Percentiles rank a stretch among this genome's conserved stretches.
These are phyloP conservation scores for Drosophila meridionalis DNA, from an alignment of 2,888 invertebrate species.

Conservation along the genomic window DNA sequence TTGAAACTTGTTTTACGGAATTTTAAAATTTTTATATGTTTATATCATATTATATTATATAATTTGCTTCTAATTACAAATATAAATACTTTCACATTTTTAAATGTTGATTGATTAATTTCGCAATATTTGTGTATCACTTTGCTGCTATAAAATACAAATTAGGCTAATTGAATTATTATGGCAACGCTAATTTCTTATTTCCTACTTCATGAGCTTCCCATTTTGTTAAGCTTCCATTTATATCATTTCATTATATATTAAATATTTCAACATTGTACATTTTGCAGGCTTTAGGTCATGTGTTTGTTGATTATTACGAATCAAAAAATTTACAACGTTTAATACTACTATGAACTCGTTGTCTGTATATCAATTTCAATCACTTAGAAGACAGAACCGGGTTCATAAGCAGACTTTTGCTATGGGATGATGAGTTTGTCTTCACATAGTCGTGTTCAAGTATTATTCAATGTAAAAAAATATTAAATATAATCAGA, in stretches of 20 bases:
- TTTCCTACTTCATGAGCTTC: not conserved
- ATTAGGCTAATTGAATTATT: constrained; percentile 19
- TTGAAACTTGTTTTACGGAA: not conserved
- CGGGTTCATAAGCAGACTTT: not conserved
- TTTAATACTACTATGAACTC: not conserved
- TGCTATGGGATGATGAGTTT: not conserved
- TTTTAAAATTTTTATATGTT: no score
- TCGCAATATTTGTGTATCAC: not conserved
- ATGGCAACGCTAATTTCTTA: constrained; percentile 14
- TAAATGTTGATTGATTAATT: not conserved
- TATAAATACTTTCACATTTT: constrained; percentile 8
- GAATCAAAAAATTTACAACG: not conserved
- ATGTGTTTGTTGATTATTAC: not conserved
- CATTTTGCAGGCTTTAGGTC: not conserved
- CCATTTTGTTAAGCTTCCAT: not conserved
- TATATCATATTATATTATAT: not conserved
- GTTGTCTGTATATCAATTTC: not conserved
- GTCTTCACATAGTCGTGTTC: no score
- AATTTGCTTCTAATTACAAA: constrained; percentile 2
- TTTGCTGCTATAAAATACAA: constrained; percentile 5
- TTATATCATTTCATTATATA: not conserved
- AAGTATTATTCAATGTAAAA: no score
- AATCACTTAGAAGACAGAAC: not conserved
- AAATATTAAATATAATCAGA: not conserved
- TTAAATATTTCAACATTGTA: not conserved